phyloP scores from a whole-genome alignment of 2,113 vertebrate genomes.

The Anolis sagrei region DNA sequence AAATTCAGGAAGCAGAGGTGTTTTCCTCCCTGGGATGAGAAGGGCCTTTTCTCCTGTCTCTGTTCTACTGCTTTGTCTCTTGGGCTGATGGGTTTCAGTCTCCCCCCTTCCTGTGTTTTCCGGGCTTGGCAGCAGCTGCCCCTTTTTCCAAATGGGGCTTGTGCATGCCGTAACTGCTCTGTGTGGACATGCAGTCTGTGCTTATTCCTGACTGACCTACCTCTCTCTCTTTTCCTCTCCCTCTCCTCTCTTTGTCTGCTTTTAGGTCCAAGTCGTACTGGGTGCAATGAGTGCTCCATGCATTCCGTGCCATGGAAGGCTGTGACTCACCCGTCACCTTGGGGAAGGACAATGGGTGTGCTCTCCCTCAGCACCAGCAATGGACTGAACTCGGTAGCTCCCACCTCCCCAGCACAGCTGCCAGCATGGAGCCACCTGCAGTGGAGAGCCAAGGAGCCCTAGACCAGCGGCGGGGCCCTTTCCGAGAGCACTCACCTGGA shows the following conservation, averaged over 20 bases:
- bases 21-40: too few species aligned
- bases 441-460: constrained; percentile 77
- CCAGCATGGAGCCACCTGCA: constrained; percentile 87
- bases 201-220: constrained; percentile 27
- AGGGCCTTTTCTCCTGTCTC: background rate
- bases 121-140: accelerated
- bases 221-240: background rate
- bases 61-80: background rate
- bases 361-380: constrained; percentile 92
- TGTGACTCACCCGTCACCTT: constrained; percentile 99
- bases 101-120: background rate
- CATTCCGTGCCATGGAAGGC: constrained; percentile 99
- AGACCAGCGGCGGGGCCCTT: constrained; percentile 81
- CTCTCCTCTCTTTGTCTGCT: constrained; percentile 6
- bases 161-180: background rate
- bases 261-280: constrained; percentile 86
- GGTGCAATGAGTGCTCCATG: constrained; percentile 98
- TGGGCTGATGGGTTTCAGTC: too few species aligned
- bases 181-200: accelerated
- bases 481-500: constrained; percentile 75
- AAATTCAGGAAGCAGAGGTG: background rate
- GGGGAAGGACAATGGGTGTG: constrained; percentile 99
- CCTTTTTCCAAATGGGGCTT: accelerated
- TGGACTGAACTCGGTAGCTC: constrained; percentile 95
- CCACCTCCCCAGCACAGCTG: constrained; percentile 88